Base-by-base conservation (phyloP, 2,888 invertebrate genomes). In the Latheticus oryzae region DNA sequence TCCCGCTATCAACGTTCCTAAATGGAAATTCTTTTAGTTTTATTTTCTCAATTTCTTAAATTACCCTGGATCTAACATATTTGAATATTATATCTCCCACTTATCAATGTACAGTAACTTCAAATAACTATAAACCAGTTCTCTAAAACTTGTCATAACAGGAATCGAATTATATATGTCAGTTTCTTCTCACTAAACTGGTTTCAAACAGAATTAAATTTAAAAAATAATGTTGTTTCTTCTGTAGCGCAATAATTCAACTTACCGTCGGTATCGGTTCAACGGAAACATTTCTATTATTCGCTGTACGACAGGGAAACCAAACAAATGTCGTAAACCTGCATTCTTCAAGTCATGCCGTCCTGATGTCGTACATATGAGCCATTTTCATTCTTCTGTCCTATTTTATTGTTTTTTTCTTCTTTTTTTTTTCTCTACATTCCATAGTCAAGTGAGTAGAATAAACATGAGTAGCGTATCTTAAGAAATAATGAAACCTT, bases 291-390 rank as follows among this genome's bases (percentile, higher is more conserved):
- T 45, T 45, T 33, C 33, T 45, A 45, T 30, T 45, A 45, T 45
- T 45, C 19, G 33, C 15, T 5, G 30, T 13, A 45, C 13, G 13
- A 45, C 45, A 45, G 45, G 3, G 21, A 45, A 45, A 32, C 33
- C 12, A 45, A 23, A 45, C 45, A 45, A 33, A 45, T 45, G 45
- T 45, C 45, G 45, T 45, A 45, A 45, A 33, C 45, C 45, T 45
- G 45, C 45, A n/a, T n/a, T n/a, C n/a, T n/a, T n/a, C n/a, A n/a
- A n/a, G n/a, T 32, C 30, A 45, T 45, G 32, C 32, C 45, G 45
- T 32, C 23, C 45, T 45, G 30, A 45, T 45, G 45, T 45, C 23
- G 45, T 45, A 45, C 45, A 45, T 45, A 32, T 45, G 45, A 45
- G 45, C 32, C 45, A 45, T 43, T 30, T 28, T 43, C 17, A 43